These are phyloP conservation scores for Pipistrellus nathusii DNA, from an alignment of 2,797 vertebrate genomes.

Conservation along the genomic window DNA sequence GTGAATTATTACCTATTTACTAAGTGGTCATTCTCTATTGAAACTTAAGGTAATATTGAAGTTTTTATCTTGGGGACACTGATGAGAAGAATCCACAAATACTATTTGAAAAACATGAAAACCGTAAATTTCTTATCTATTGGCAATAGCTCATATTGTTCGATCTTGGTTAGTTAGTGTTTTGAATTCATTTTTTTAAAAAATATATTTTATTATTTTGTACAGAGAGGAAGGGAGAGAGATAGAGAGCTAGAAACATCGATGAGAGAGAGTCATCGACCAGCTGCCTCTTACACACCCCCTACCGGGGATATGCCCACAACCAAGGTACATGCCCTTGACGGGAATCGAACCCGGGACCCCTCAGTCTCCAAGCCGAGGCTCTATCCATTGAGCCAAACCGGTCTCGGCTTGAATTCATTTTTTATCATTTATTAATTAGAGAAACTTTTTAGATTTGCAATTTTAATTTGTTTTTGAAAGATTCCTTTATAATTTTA, in stretches of 20 bases:
- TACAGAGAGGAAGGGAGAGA: too few species aligned
- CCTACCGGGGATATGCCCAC: too few species aligned
- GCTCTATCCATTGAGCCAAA: too few species aligned
- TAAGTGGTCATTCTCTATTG: not conserved
- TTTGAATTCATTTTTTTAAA: not conserved
- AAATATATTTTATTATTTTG: too few species aligned
- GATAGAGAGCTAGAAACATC: too few species aligned
- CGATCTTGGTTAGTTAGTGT: not conserved
- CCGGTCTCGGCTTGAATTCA: too few species aligned
- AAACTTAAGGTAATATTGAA: not conserved
- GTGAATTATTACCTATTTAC: not conserved
- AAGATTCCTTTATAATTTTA: not conserved
- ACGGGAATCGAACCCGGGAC: too few species aligned
- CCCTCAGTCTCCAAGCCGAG: too few species aligned
- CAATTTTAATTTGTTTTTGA: not conserved
- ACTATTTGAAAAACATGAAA: not conserved
- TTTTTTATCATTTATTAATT: not conserved
- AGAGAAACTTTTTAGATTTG: not conserved
- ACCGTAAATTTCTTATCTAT: not conserved
- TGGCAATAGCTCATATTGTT: not conserved
- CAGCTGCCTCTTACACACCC: too few species aligned
- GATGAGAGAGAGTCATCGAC: too few species aligned
- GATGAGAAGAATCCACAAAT: not conserved
- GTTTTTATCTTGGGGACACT: not conserved
- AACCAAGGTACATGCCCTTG: too few species aligned